Conservation (phyloP, 2,113 vertebrate species). For the Trogon melanurus region DNA sequence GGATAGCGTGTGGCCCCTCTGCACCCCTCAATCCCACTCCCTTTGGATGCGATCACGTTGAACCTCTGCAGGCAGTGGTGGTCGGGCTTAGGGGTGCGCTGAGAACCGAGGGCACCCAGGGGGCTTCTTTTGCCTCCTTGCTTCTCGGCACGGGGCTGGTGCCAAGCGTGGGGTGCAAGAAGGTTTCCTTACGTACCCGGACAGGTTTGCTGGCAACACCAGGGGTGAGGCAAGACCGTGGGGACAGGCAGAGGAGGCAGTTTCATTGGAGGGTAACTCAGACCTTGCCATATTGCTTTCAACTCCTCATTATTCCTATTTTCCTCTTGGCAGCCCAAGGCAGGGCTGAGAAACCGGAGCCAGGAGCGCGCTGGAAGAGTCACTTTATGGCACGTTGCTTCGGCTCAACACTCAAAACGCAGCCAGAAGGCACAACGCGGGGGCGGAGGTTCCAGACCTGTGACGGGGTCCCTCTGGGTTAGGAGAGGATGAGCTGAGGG, state of each 20-base stretch:
- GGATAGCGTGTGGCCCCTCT: fast-evolving
- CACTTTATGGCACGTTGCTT: background rate
- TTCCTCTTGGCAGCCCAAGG: constrained; percentile 9
- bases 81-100: background rate
- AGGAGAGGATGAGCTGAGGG: background rate
- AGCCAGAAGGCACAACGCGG: background rate
- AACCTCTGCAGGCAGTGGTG: background rate
- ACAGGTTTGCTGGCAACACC: background rate
- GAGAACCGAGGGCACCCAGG: background rate
- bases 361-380: background rate
- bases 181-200: fast-evolving
- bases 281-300: background rate
- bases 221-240: background rate
- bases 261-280: background rate
- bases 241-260: background rate
- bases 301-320: background rate
- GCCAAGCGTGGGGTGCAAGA: background rate
- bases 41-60: fast-evolving
- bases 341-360: background rate
- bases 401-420: background rate
- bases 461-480: fast-evolving
- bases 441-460: background rate
- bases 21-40: background rate
- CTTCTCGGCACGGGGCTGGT: background rate
- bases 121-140: background rate